Evolutionary conservation across 1,140 invertebrate genomes (phyloP).

Genomic region (Drosophila jambulina): DNA sequence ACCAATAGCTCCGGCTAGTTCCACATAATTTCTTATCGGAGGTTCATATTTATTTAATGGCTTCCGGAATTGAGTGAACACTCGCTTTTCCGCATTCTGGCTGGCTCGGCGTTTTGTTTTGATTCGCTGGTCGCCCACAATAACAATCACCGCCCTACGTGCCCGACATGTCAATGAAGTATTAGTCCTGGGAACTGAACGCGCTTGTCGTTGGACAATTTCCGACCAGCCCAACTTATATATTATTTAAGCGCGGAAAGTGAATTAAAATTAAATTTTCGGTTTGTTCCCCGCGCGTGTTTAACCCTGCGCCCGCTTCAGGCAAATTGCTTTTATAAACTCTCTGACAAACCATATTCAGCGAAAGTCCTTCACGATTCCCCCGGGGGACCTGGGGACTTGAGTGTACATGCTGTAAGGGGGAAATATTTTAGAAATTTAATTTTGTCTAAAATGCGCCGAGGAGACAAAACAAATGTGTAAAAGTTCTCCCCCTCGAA

Average conservation of each 20-base stretch:
- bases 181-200: conserved; percentile 18
- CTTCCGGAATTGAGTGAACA: conserved; percentile 17
- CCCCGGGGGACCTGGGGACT: conserved; percentile 16
- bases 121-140: conserved; percentile 14
- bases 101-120: conserved; percentile 17
- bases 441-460: conserved; percentile 56
- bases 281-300: conserved; percentile 15
- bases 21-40: conserved; percentile 3
- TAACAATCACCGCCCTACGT: conserved; percentile 44
- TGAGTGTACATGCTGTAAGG: conserved; percentile 19
- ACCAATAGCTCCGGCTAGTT: conserved; percentile 4
- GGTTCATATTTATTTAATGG: conserved; percentile 17
- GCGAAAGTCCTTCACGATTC: conserved; percentile 33
- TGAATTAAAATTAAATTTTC: conserved; percentile 74
- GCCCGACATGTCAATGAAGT: conserved; percentile 60
- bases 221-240: conserved; percentile 50
- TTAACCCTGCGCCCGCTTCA: conserved; percentile 41
- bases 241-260: conserved; percentile 67
- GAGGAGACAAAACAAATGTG: conserved; percentile 38
- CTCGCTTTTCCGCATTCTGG: conserved; percentile 11
- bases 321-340: conserved; percentile 78
- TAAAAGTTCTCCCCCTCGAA: not conserved
- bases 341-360: conserved; percentile 57
- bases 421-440: conserved; percentile 46
- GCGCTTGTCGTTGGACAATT: conserved; percentile 43